phyloP scores from a whole-genome alignment of 2,888 invertebrate genomes.

The Heteromurus nitidus region DNA sequence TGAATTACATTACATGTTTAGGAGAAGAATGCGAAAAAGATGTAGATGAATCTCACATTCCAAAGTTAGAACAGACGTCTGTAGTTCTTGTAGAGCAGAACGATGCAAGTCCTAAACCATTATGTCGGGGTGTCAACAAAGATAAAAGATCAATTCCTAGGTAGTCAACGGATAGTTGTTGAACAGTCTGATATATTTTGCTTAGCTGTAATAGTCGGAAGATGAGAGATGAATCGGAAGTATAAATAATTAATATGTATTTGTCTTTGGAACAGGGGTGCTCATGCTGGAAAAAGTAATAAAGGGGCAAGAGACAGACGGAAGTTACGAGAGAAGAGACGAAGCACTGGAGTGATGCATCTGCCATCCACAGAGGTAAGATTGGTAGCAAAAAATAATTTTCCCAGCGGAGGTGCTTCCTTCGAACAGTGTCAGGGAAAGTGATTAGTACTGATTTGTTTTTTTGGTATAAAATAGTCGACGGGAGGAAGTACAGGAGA shows the following conservation, averaged over 20 bases:
- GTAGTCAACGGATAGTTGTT: constrained; percentile 49
- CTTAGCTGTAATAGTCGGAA: neutral
- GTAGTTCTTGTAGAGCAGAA: constrained; percentile 74
- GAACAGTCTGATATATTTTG: neutral
- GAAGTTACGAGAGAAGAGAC: constrained; percentile 79
- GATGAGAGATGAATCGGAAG: neutral
- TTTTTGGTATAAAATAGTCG: constrained; percentile 76
- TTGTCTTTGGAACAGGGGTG: no score
- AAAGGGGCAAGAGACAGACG: constrained; percentile 79
- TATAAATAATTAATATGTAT: no score
- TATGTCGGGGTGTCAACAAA: constrained; percentile 76
- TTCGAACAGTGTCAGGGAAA: no score
- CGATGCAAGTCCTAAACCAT: constrained; percentile 77
- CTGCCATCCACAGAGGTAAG: constrained; percentile 79
- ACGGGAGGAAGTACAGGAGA: constrained; percentile 80
- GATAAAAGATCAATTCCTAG: constrained; percentile 74
- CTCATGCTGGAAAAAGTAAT: constrained; percentile 78
- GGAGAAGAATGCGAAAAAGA: constrained; percentile 59
- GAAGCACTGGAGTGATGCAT: constrained; percentile 80
- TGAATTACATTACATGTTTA: constrained; percentile 9
- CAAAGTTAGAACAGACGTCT: constrained; percentile 72
- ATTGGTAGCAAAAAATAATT: neutral
- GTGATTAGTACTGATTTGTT: no score
- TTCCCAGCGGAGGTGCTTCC: no score
- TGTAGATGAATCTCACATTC: constrained; percentile 66